Evolutionary conservation across 2,888 invertebrate genomes (phyloP).

Genomic region (Diadegma fenestrale): DNA sequence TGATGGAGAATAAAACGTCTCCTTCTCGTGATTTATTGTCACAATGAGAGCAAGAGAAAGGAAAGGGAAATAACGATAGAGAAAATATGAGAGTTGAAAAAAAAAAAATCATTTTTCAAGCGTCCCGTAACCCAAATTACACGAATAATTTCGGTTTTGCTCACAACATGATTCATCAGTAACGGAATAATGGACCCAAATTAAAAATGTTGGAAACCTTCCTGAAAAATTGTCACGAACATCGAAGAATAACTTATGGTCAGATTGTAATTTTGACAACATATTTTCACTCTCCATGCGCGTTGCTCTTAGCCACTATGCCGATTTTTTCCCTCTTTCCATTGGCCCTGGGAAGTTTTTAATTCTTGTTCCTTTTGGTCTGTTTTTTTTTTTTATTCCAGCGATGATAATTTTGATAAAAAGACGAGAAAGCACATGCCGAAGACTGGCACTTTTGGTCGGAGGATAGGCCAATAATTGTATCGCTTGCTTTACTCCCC

Average conservation of each 20-base stretch:
- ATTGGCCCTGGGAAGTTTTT: not conserved
- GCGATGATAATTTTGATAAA: not conserved
- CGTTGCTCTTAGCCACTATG: no score
- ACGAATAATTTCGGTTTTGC: conserved; percentile 15
- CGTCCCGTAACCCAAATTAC: not conserved
- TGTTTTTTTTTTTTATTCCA: not conserved
- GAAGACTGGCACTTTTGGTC: not conserved
- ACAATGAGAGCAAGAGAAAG: conserved; percentile 34
- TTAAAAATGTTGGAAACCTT: not conserved
- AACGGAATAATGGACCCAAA: not conserved
- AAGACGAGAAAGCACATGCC: not conserved
- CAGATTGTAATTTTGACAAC: no score
- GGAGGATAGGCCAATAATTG: not conserved
- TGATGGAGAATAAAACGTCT: conserved; percentile 17
- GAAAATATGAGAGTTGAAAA: not conserved
- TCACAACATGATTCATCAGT: not conserved
- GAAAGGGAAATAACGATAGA: not conserved
- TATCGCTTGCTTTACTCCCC: conserved; percentile 40
- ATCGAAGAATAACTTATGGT: not conserved
- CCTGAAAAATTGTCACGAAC: not conserved
- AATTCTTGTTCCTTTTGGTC: not conserved
- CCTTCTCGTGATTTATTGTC: conserved; percentile 48
- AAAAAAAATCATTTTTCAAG: conserved; percentile 13
- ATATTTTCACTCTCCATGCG: no score
- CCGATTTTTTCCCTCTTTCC: no score